Evolutionary conservation across 2,888 invertebrate genomes (phyloP), one percentile per base, ranked within the genome.

Genomic region (Lutraria lutraria): DNA sequence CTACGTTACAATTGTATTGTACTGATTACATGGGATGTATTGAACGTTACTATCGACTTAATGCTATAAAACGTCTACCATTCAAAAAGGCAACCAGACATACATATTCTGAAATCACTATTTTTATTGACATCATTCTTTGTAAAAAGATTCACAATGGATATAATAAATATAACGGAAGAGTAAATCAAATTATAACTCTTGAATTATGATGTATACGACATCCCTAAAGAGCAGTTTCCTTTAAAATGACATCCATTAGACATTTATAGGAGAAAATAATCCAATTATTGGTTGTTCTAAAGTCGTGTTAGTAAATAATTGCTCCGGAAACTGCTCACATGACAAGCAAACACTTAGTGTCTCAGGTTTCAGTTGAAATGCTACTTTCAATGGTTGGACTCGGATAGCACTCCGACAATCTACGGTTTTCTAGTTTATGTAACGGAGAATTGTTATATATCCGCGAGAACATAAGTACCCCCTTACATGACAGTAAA

Each of bases 211-310:
- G 76, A 76, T 34, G 76, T 34, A 76, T 21, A 34, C 16, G 31
- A 13, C 34, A 31, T 34, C 76, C 31, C 76, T 76, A 76, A 76
- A 76, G 76, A 76, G 76, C 19, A 19, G 76, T 76, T 76, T 34
- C 76, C 76, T 34, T 76, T 76, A 34, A 76, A 76, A 76, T 76
- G 76, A 34, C 76, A 76, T 76, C 31, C 34, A 76, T 34, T 76
- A 31, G 76, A 76, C 76, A 76, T 76, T 76, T 34, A 76, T 76
- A 31, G 76, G 15, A 25, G 25, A 31, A 16, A 31, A 6, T 76
- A 76, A 76, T 76, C 34, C 31, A 31, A 76, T 76, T 34, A 76
- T 76, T 15, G 76, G 16, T 76, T 34, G 34, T 34, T 34, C 29
- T 76, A 76, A 76, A 76, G 76, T 34, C 76, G 4, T 34, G 19